Evolutionary conservation across 1,140 invertebrate genomes (phyloP), one percentile per base, ranked within the genome.

Genomic region (Diachasmimorpha longicaudata): DNA sequence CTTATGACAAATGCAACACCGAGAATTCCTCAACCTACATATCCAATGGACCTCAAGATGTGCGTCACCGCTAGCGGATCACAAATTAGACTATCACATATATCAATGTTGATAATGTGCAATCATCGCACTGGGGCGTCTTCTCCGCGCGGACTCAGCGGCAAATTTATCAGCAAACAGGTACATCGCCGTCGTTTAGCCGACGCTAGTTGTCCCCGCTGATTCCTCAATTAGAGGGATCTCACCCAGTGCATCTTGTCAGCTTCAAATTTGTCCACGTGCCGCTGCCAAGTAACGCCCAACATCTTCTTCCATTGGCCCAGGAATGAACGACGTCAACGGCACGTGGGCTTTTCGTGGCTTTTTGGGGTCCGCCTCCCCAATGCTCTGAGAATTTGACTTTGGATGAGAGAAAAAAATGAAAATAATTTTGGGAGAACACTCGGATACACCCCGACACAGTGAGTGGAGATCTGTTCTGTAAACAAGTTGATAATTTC

Each of bases 271-370:
- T 23, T 9, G 23, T 23, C 52, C 48, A 76, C 69, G 52, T 71
- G 48, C 52, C 81, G 82, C 78, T 85, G 86, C 86, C 86, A 87
- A 86, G 86, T 79, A 78, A 81, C 86, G 85, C 86, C 86, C 85
- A 83, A 74, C 46, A 44, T 72, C 66, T 52, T 48, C 46, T 70
- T 75, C 55, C 76, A 84, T 84, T 84, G 82, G 75, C 71, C 44
- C 74, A 37, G 23, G 4, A 0, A 9, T 2, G 31, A 23, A n/a
- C 8, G 39, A 39, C 74, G 74, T 76, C 74, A 78, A 16, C 11
- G 69, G 70, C 77, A 78, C 74, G 77, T 78, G 77, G 77, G 58
- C 23, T 69, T 78, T 75, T 79, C 39, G n/a, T n/a, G n/a, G n/a
- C n/a, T n/a, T n/a, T n/a, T n/a, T n/a, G 36, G 6, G n/a, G 73